Conservation (phyloP, 2,797 vertebrate species). For the Florisuga fusca region DNA sequence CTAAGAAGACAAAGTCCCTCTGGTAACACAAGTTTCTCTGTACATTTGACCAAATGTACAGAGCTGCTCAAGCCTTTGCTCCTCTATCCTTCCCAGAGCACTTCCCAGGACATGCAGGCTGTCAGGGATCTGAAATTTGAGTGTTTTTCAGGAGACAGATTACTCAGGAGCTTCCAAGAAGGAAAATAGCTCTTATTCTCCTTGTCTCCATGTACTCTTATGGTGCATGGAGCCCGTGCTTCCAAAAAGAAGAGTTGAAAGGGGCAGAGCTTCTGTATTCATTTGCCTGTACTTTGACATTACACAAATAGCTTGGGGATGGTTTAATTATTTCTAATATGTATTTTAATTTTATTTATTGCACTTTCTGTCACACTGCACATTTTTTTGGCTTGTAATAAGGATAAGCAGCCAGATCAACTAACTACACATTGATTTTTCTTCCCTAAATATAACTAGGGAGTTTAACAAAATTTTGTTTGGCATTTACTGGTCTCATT, state of each 20-base stretch:
- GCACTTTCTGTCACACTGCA: not conserved
- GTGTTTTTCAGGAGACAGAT: not conserved
- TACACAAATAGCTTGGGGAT: not conserved
- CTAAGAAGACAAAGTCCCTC: not conserved
- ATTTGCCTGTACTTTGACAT: not conserved
- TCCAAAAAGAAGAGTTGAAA: not conserved
- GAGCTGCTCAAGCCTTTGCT: not conserved
- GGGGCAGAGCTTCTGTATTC: not conserved
- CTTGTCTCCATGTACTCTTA: not conserved
- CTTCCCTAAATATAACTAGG: not conserved
- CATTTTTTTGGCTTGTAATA: not conserved
- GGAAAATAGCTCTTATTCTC: not conserved
- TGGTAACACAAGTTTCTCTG: not conserved
- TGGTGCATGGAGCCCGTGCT: accelerated
- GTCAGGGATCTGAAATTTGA: not conserved
- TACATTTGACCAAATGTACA: not conserved
- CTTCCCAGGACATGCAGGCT: not conserved
- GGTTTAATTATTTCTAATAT: not conserved
- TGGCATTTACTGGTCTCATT: not conserved
- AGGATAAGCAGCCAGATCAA: not conserved
- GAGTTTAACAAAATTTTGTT: not conserved
- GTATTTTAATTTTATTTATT: conserved; percentile 3
- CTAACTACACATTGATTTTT: not conserved
- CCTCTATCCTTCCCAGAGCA: not conserved
- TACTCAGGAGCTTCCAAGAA: not conserved